Evolutionary conservation across 2,797 vertebrate species (phyloP).

Genomic region (Pseudochirops cupreus): DNA sequence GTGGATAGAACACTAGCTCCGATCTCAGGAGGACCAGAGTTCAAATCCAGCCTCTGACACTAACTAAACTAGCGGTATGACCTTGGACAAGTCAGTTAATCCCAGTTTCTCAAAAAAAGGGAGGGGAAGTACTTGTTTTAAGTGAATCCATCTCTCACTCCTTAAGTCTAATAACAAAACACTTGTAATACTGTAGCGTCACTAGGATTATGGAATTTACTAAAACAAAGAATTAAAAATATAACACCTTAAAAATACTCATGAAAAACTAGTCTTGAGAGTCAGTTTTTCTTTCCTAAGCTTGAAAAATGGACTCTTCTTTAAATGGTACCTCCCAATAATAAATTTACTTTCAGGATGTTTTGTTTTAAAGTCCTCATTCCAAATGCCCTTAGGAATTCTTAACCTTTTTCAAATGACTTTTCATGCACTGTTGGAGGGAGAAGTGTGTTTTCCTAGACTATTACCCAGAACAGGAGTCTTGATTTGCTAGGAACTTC

Average conservation of each 20-base stretch:
- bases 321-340: slow-evolving; percentile 8
- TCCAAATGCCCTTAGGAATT: slow-evolving; percentile 26
- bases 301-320: slow-evolving; percentile 15
- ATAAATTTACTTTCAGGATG: slow-evolving; percentile 34
- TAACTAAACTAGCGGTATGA: background rate
- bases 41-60: too few relatives aligned
- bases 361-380: slow-evolving; percentile 40
- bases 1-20: background rate
- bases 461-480: slow-evolving; percentile 54
- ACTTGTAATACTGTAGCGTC: background rate
- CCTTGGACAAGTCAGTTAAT: background rate
- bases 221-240: slow-evolving; percentile 6
- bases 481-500: slow-evolving; percentile 17
- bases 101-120: background rate
- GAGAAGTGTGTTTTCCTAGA: slow-evolving; percentile 17
- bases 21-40: background rate
- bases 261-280: slow-evolving; percentile 38
- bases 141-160: background rate
- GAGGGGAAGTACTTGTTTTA: background rate
- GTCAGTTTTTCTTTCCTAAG: background rate
- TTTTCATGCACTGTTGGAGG: slow-evolving; percentile 45
- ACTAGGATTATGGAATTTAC: background rate
- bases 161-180: background rate
- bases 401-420: slow-evolving; percentile 47
- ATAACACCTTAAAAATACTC: slow-evolving; percentile 8